phyloP scores from a whole-genome alignment of 2,888 invertebrate species.

The Tuberolachnus salignus region DNA sequence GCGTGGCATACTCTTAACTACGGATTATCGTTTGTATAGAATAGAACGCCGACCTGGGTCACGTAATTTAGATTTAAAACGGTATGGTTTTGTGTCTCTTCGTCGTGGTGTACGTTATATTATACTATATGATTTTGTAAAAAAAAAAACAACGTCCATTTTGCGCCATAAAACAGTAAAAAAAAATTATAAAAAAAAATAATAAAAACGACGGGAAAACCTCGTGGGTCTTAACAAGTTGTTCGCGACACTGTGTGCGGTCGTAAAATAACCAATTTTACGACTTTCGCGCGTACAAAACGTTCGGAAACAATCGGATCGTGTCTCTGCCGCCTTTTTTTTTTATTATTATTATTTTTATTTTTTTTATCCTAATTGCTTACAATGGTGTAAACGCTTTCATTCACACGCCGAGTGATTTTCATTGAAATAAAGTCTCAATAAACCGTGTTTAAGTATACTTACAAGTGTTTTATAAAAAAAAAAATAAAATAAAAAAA shows the following conservation, averaged over 20 bases:
- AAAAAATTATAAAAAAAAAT: no score
- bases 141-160: slow-evolving; percentile 5
- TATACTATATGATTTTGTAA: slow-evolving; percentile 1
- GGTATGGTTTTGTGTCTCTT: slow-evolving; percentile 5
- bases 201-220: background rate
- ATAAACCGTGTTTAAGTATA: slow-evolving; percentile 27
- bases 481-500: background rate
- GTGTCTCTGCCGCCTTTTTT: slow-evolving; percentile 14
- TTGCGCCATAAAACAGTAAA: slow-evolving; percentile 12
- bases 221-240: slow-evolving; percentile 41
- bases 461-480: slow-evolving; percentile 19
- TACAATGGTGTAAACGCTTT: slow-evolving; percentile 41
- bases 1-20: no score
- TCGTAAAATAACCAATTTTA: slow-evolving; percentile 49
- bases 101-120: background rate
- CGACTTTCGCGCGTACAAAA: slow-evolving; percentile 32
- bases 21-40: no score
- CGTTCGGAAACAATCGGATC: slow-evolving; percentile 40
- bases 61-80: background rate
- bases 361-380: slow-evolving; percentile 43
- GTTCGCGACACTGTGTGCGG: slow-evolving; percentile 37
- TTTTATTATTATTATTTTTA: no score
- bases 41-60: slow-evolving; percentile 31
- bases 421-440: slow-evolving; percentile 41
- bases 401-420: slow-evolving; percentile 40